Evolutionary conservation across 2,888 invertebrate genomes (phyloP), one percentile per base, ranked within the genome.

Genomic region (Agrotis ipsilon): DNA sequence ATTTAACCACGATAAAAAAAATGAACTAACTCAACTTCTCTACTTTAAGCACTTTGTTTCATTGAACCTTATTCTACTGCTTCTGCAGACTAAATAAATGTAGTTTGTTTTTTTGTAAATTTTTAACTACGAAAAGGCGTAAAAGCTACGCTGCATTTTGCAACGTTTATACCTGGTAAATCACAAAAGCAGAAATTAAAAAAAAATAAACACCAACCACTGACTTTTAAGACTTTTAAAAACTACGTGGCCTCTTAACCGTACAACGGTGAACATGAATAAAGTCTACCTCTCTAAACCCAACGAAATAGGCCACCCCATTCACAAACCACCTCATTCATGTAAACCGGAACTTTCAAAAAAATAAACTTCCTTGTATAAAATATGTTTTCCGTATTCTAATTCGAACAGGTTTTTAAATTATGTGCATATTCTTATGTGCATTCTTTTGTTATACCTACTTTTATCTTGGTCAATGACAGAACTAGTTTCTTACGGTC

Each of bases 321-420:
- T 79, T 79, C 68, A 75, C 61, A 7, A 2, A 9, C 9, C 21
- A 60, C 46, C n/a, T 51, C 68, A 66, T 79, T 68, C 54, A 79
- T 21, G 14, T 24, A 54, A 62, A 55, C 61, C 54, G 64, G 75
- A 68, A 72, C 58, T 57, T 18, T 49, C 24, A 57, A 64, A 78
- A n/a, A 72, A 19, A 18, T 48, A 62, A 27, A 61, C 62, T 78
- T 70, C 59, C 64, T 48, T 63, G 9, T 39, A 32, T 11, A 55
- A 63, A 58, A 62, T n/a, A 69, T 51, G 43, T 60, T 48, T 54
- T 65, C 16, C 58, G 62, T 24, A 74, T 78, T 74, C 65, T 63
- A 43, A 18, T 69, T 66, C 46, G 6, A 48, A 59, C 65, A 21
- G 78, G 71, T 71, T 77, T 61, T 68, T 59, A 69, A 58, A 59